A percentile compares a stretch with the other conserved stretches of the same genome.
These are phyloP conservation scores for Cephus rjabovi DNA, from an alignment of 2,888 invertebrate species.

Conservation along the genomic window DNA sequence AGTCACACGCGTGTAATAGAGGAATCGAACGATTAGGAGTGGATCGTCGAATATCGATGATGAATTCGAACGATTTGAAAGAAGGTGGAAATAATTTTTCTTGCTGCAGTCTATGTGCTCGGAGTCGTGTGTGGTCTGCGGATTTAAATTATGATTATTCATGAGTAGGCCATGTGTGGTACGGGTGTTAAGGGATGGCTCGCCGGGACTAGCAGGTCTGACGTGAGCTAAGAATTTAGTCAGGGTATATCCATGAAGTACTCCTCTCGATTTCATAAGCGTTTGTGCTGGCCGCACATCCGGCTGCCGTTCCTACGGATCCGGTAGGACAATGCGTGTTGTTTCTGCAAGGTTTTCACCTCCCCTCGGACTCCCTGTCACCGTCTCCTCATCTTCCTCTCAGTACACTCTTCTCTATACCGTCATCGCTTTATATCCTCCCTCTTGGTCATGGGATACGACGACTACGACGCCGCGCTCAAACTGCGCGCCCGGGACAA, in stretches of 20 bases:
- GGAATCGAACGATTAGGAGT: neutral
- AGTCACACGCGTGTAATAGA: neutral
- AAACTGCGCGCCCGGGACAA: constrained; percentile 39
- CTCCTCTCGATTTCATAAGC: constrained; percentile 6
- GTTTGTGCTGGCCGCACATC: constrained; percentile 50
- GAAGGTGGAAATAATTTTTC: neutral
- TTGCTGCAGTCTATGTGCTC: neutral
- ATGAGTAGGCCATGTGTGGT: constrained; percentile 26
- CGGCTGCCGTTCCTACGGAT: constrained; percentile 45
- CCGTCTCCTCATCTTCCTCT: constrained; percentile 8
- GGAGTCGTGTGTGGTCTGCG: constrained; percentile 2
- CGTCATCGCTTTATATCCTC: constrained; percentile 4
- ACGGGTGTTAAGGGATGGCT: constrained; percentile 8
- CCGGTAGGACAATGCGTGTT: constrained; percentile 47
- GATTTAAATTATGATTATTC: constrained; percentile 39
- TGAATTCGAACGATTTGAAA: neutral
- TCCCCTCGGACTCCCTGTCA: constrained; percentile 24
- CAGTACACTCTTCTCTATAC: constrained; percentile 7
- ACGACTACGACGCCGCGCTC: neutral
- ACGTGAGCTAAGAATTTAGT: neutral
- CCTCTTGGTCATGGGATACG: neutral
- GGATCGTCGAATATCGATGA: neutral
- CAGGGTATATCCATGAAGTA: neutral
- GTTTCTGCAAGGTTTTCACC: constrained; percentile 1
- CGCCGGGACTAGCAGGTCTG: neutral